Evolutionary conservation across 2,797 vertebrate species (phyloP), one percentile per base, ranked within the genome.

Genomic region (Todus mexicanus): DNA sequence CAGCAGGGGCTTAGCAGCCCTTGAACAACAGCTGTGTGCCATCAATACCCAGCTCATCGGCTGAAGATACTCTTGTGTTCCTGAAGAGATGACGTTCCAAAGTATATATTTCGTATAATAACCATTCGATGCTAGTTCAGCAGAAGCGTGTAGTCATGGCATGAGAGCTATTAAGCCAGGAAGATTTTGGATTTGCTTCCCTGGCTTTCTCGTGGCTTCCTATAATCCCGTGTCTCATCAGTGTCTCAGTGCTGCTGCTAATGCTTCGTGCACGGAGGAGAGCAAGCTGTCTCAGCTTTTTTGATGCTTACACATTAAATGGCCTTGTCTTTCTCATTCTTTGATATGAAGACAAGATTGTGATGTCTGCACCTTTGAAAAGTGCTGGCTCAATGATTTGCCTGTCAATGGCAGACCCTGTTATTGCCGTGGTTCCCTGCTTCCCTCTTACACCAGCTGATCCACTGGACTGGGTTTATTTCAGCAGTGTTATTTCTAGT

Each of bases 381-480:
- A 37, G 22, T 3, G 60, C 76, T 83, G 65, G 51, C 42, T 70
- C 40, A 37, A 65, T 59, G 57, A 7, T 43, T 51, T 78, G 43
- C 29, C 68, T 42, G 38, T 18, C 38, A 60, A 87, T 48, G n/a
- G 73, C 7, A 15, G 31, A 80, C 96, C 93, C 94, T 95, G 95
- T 94, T 96, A 84, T 40, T 40, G 40, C 15, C 40, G 56, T 47
- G 2, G 0, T 40, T 27, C 5, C n/a, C 48, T 80, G 22, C 37
- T 74, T 38, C 60, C n/a, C 13, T 12, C 43, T 63, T 22, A 40
- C 33, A 53, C 15, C 25, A 50, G 15, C 45, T 61, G 76, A 61
- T 54, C 53, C 35, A 18, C 37, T 18, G 59, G 27, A 8, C 35
- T 42, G 48, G 12, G 14, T 47, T 72, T 59, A 25, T 84, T 66